Percentiles rank a stretch among this genome's conserved stretches.
These are phyloP conservation scores for Boulengeromyrus knoepffleri DNA, from an alignment of 2,113 vertebrate species.

Conservation along the genomic window DNA sequence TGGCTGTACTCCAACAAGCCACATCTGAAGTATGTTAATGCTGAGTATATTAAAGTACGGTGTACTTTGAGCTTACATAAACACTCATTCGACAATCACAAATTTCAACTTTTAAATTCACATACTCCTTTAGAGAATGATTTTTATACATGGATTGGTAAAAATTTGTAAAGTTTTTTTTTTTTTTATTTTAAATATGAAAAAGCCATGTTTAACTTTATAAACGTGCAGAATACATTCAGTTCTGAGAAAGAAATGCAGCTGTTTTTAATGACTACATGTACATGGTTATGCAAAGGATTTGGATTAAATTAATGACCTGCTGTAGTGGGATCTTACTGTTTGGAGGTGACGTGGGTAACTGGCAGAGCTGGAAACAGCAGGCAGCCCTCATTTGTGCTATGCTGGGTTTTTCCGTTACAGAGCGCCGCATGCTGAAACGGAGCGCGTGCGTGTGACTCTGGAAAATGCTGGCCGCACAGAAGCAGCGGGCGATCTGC, in stretches of 20 bases:
- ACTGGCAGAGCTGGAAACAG: neutral
- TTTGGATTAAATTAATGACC: neutral
- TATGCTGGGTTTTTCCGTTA: neutral
- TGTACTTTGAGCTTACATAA: neutral
- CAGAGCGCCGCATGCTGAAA: neutral
- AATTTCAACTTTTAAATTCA: neutral
- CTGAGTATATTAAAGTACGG: neutral
- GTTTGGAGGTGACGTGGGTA: neutral
- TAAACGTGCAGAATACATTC: neutral
- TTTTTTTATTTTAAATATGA: neutral
- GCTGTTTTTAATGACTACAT: neutral
- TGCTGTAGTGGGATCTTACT: neutral
- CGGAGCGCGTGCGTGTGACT: neutral
- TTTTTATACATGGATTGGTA: neutral
- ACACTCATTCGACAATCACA: neutral
- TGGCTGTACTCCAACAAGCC: neutral
- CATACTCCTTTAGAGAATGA: neutral
- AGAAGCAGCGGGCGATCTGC: constrained; percentile 44
- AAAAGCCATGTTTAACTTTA: neutral
- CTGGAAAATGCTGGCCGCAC: constrained; percentile 34
- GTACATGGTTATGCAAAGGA: neutral
- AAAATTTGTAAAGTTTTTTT: neutral
- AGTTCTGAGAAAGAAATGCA: neutral
- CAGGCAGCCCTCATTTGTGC: neutral
- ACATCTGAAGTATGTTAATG: neutral